These are phyloP conservation scores for Gambusia affinis DNA, from an alignment of 2,113 vertebrate genomes.

Conservation along the genomic window DNA sequence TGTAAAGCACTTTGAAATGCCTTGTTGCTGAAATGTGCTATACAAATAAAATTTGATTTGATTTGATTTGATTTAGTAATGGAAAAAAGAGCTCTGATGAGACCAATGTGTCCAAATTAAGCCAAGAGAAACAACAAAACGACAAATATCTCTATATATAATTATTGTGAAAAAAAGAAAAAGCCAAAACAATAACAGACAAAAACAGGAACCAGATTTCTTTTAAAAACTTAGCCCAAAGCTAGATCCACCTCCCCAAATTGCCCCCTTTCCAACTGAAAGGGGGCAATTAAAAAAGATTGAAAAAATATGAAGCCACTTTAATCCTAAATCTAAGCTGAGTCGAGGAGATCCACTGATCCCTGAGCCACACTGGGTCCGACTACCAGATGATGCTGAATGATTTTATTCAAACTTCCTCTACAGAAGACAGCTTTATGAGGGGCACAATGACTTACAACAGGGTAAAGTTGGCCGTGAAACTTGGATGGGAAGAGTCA, in stretches of 20 bases:
- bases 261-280: too few species aligned
- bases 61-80: background rate
- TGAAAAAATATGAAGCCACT: background rate
- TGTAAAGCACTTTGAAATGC: too few species aligned
- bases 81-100: conserved; percentile 9
- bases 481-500: conserved; percentile 63
- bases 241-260: too few species aligned
- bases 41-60: too few species aligned
- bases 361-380: background rate
- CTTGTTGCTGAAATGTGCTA: too few species aligned
- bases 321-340: conserved; percentile 13
- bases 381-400: conserved; percentile 22
- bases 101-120: conserved; percentile 15
- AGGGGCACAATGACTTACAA: conserved; percentile 35
- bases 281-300: too few species aligned
- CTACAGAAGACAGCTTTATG: conserved; percentile 59
- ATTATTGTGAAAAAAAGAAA: conserved; percentile 24
- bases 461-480: conserved; percentile 3
- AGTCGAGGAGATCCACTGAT: conserved; percentile 3
- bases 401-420: conserved; percentile 41
- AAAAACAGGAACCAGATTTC: conserved; percentile 27
- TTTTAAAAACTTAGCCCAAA: background rate
- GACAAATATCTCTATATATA: conserved; percentile 13
- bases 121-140: conserved; percentile 7
- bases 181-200: conserved; percentile 41